Base-by-base conservation (phyloP, 2,797 vertebrate genomes). In the Typhlichthys eigenmanni region DNA sequence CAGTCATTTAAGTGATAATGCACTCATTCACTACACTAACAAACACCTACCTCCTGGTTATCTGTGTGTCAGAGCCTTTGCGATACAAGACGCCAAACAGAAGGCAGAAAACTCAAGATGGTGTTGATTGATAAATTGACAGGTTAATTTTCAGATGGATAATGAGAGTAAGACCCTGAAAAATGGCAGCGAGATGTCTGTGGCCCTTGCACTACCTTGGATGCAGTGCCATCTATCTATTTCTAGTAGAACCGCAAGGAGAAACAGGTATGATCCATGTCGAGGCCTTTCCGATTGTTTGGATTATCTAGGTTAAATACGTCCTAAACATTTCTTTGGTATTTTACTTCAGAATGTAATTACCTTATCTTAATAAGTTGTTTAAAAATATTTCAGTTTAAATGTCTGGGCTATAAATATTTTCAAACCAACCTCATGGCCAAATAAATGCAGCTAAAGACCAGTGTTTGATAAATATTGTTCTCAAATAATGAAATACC, bases 91-190 rank as follows among this genome's bases (percentile, higher is more conserved):
- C 91, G 91, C 92, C 91, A 88, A 90, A 90, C 86, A 89, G 85
- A 80, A 91, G 88, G 91, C 94, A 92, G 91, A 94, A 87, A 94
- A 95, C 94, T 93, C 93, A 94, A 96, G 96, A 96, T 97, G 95
- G 95, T 95, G 95, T 94, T 97, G 96, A 98, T 97, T 97, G 97
- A 99, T 98, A 98, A 97, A 98, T 96, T 97, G 96, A 99, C 96
- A 98, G 96, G 96, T 98, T 98, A 96, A 99, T 98, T 98, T 98
- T 95, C 94, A 88, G 95, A 94, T 91, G 93, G 95, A 96, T 97
- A 97, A 98, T 95, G 94, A 96, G 93, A 96, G 93, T 93, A 93
- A 93, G 92, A 94, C 93, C 94, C 93, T 89, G 92, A 93, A 92
- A 94, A 92, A 94, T 88, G 81, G 81, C 75, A 85, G 76, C 70